Conservation (phyloP, 2,888 invertebrate species). For the Eristalis pertinax region DNA sequence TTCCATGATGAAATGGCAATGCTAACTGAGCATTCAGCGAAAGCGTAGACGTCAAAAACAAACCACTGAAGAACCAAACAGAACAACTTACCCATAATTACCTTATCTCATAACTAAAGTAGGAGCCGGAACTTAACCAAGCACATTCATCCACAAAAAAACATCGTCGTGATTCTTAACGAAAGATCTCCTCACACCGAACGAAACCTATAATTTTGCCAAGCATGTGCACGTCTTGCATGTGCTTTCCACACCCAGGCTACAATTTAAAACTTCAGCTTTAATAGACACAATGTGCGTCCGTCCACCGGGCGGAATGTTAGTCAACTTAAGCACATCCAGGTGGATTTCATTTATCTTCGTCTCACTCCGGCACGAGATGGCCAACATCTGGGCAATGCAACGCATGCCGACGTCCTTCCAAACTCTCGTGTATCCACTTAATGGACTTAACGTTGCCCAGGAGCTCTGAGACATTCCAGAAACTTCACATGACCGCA, state of each 20-base stretch:
- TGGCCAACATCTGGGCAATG: neutral
- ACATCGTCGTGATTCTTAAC: neutral
- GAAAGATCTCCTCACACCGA: neutral
- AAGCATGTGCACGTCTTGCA: neutral
- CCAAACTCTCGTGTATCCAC: neutral
- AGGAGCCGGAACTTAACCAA: too few species aligned
- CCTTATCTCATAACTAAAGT: too few species aligned
- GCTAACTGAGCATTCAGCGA: too few species aligned
- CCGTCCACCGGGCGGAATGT: neutral
- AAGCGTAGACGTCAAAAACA: too few species aligned
- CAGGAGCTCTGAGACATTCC: neutral
- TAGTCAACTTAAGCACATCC: neutral
- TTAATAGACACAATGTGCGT: neutral
- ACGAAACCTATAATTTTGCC: neutral
- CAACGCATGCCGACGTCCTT: neutral
- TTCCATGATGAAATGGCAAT: too few species aligned
- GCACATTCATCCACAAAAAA: neutral
- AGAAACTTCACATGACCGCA: constrained; percentile 39
- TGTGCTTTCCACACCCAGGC: too few species aligned
- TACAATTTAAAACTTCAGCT: neutral
- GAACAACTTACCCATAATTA: too few species aligned
- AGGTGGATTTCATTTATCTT: neutral
- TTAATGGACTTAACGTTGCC: constrained; percentile 22
- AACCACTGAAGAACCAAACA: too few species aligned
- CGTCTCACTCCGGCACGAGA: neutral